Evolutionary conservation across 2,797 vertebrate species (phyloP), one percentile per base, ranked within the genome.

Genomic region (Bucorvus abyssinicus): DNA sequence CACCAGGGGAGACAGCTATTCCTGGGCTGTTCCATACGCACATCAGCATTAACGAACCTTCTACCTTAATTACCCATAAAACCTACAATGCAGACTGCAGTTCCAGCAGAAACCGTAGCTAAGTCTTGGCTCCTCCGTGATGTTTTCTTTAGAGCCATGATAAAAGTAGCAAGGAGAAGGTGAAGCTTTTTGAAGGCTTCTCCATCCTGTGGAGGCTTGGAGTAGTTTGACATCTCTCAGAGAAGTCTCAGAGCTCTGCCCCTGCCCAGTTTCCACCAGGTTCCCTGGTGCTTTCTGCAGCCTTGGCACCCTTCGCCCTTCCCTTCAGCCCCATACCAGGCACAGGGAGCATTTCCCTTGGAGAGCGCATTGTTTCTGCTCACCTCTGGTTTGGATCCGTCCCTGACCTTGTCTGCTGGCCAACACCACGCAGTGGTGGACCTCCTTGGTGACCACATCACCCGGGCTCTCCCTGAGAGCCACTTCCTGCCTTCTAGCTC

Each of bases 361-460:
- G 6, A 9, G 15, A 60, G 2, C 1, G 3, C 24, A 0, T 4
- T 5, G 4, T 26, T 4, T 2, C 1, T 7, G 1, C 56, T 77
- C 20, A 2, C 23, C 22, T 64, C 52, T 17, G 23, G 3, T 34
- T 47, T 2, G 7, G 19, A 5, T 11, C 44, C 18, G 0, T 30
- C 61, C 19, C 50, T 11, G 0, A 0, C 1, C 1, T 3, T 6
- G 9, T 5, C 29, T 83, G 34, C 12, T 34, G 21, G 38, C 53
- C 3, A 1, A 4, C 27, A 18, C 7, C 2, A 0, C 6, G 2
- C 18, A 23, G 0, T 19, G 5, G 3, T 9, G 15, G 2, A 1
- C 10, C 19, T 70, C 24, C 65, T 9, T 1, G 5, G 42, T 23
- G 34, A 12, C 55, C 14, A 1, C 3, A 3, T 32, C 38, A 40